Conservation (phyloP, 1,140 invertebrate species). For the Drosophila truncata region DNA sequence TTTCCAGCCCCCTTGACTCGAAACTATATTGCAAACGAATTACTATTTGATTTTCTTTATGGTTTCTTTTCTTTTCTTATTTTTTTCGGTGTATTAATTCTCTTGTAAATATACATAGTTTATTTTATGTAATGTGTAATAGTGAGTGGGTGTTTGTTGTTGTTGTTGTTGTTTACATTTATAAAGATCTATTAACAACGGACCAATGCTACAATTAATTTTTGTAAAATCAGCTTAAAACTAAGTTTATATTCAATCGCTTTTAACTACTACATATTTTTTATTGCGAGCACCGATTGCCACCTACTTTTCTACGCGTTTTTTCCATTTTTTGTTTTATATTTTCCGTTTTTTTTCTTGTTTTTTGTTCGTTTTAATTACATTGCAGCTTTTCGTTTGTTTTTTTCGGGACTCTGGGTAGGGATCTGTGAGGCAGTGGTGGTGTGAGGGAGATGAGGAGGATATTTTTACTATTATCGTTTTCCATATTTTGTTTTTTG, state of each 20-base stretch:
- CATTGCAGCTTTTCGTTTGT: slow-evolving; percentile 14
- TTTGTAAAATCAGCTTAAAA: slow-evolving; percentile 39
- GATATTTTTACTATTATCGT: slow-evolving; percentile 22
- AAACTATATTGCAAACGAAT: slow-evolving; percentile 20
- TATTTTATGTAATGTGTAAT: slow-evolving; percentile 50
- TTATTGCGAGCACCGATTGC: slow-evolving; percentile 74
- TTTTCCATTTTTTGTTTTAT: background rate
- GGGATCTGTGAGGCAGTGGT: slow-evolving; percentile 29
- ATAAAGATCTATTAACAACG: slow-evolving; percentile 77
- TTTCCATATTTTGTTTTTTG: background rate
- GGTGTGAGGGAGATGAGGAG: slow-evolving; percentile 3
- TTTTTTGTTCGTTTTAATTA: slow-evolving; percentile 18
- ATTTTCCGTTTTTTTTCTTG: background rate
- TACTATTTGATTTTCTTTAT: slow-evolving; percentile 9
- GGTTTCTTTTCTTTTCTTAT: background rate
- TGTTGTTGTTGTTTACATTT: slow-evolving; percentile 31
- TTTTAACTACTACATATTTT: slow-evolving; percentile 48
- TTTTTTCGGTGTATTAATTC: slow-evolving; percentile 8
- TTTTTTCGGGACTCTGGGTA: slow-evolving; percentile 5
- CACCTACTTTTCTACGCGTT: slow-evolving; percentile 44
- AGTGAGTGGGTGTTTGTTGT: slow-evolving; percentile 10
- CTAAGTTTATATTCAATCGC: slow-evolving; percentile 43
- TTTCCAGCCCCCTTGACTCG: slow-evolving; percentile 9
- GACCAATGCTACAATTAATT: slow-evolving; percentile 62
- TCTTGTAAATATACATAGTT: slow-evolving; percentile 57